Percentiles rank a stretch among this genome's conserved stretches.
Conservation (phyloP, 2,797 vertebrate genomes). For the Melanotaenia boesemani region DNA sequence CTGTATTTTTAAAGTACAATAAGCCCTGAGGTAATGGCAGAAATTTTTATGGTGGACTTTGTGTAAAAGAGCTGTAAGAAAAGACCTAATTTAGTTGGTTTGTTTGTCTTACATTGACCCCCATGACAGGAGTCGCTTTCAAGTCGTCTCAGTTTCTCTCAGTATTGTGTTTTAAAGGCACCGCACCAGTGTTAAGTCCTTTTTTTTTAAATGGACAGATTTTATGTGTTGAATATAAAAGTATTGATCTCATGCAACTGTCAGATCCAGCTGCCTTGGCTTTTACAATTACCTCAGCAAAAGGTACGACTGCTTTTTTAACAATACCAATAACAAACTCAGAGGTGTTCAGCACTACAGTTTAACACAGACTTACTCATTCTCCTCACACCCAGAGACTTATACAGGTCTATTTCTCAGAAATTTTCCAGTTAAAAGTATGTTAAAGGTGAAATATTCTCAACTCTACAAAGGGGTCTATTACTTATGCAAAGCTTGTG, state of each 20-base stretch:
- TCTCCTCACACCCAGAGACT: slow-evolving; percentile 15
- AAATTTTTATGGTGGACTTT: slow-evolving; percentile 1
- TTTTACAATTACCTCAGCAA: background rate
- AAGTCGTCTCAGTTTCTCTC: background rate
- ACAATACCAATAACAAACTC: background rate
- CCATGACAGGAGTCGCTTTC: background rate
- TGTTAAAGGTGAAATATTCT: slow-evolving; percentile 55
- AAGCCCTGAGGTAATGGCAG: slow-evolving; percentile 25
- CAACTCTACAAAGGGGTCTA: slow-evolving; percentile 20
- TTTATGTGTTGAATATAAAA: slow-evolving; percentile 4
- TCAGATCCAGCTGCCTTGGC: background rate
- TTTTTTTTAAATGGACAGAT: background rate
- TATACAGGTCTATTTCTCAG: slow-evolving; percentile 24
- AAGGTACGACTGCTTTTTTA: background rate
- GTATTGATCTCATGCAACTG: slow-evolving; percentile 5
- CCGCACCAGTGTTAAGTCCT: background rate
- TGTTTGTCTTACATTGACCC: background rate
- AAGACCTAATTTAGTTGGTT: slow-evolving; percentile 14
- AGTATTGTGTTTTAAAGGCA: background rate
- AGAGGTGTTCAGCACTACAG: slow-evolving; percentile 13
- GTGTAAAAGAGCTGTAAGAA: slow-evolving; percentile 14
- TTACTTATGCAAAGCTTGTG: slow-evolving; percentile 39
- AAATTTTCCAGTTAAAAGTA: slow-evolving; percentile 15
- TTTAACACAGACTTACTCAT: slow-evolving; percentile 31
- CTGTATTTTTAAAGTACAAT: slow-evolving; percentile 24